Conservation (phyloP, 2,113 vertebrate species). For the Pan troglodytes region NHGRI_mPanTro3-v2.1_pri NC_072402.2:67597001-67597500, state of each 20-base stretch:
- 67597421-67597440: not conserved
- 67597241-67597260: not conserved
- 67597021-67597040: not conserved
- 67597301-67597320: not conserved
- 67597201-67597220: not conserved
- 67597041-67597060: not conserved
- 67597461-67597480: not conserved
- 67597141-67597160: not conserved
- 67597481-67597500: not conserved
- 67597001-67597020: not conserved
- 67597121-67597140: not conserved
- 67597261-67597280: not conserved
- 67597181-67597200: not conserved
- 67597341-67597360: not conserved
- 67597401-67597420: not conserved
- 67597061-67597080: rapidly evolving
- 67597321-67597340: not conserved
- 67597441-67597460: not conserved
- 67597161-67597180: not conserved
- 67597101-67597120: not conserved
- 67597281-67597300: not conserved
- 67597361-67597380: not conserved
- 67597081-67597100: not conserved
- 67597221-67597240: not conserved
- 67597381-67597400: not conserved